Conservation (phyloP, 2,888 invertebrate genomes). For the Emmelina monodactyla region DNA sequence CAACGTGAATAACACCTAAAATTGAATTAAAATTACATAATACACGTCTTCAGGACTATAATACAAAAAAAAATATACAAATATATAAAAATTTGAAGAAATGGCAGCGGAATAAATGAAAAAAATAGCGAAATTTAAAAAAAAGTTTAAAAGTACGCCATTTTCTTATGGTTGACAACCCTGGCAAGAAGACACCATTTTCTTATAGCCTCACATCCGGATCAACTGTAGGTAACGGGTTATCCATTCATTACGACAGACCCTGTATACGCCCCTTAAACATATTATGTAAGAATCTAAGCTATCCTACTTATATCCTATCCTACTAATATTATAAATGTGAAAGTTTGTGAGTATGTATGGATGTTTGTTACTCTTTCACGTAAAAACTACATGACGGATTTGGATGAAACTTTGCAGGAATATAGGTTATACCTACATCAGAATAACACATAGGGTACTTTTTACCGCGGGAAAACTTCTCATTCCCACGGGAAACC, state of each 20-base stretch:
- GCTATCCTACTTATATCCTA: too few species aligned
- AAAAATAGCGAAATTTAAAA: not conserved
- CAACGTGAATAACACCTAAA: not conserved
- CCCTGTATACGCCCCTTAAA: too few species aligned
- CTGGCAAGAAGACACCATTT: not conserved
- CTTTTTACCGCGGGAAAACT: too few species aligned
- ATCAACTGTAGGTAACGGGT: not conserved
- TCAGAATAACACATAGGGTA: too few species aligned
- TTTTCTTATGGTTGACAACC: not conserved
- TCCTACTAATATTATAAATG: too few species aligned
- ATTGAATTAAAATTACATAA: not conserved
- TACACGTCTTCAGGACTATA: not conserved
- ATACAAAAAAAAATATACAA: not conserved
- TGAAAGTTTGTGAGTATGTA: too few species aligned
- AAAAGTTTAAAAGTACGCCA: not conserved
- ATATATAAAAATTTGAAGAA: not conserved
- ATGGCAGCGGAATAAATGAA: not conserved
- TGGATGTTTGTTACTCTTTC: too few species aligned
- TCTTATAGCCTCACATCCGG: not conserved
- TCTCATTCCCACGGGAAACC: too few species aligned
- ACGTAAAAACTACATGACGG: too few species aligned
- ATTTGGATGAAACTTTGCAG: too few species aligned
- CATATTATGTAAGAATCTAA: not conserved
- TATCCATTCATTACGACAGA: not conserved
- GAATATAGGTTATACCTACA: too few species aligned